Base-by-base conservation (phyloP, 2,888 invertebrate species). In the Latheticus oryzae region DNA sequence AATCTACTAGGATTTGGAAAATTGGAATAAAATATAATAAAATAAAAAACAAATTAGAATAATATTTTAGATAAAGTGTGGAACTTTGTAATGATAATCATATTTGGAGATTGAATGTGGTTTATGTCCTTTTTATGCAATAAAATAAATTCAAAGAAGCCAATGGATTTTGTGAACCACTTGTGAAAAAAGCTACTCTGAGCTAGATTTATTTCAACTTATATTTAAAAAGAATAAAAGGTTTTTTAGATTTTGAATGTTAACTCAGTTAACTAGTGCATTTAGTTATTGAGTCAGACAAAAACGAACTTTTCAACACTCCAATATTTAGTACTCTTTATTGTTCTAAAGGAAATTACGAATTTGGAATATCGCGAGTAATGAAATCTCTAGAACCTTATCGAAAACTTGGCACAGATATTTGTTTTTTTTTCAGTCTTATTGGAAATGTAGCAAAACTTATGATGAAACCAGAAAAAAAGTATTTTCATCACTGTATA, bases 181-280 rank as follows among this genome's bases (percentile, higher is more conserved):
- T 98, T 53, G 97, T 99, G 0, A 93, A 95, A 68, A 96, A 75
- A 92, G 92, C 78, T 95, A 91, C 70, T 93, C 95, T 62, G 93
- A 93, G 75, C 87, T 87, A 75, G 5, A 3, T 4, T 26, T 26
- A 26, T 1, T 7, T 1, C 3, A 26, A 26, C 8, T 1, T n/a
- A 7, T 19, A 19, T 4, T 11, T 1, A 1, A 28, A 5, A 28
- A 28, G 9, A 2, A 7, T 7, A 12, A 48, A 32, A 15, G 60
- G 60, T 77, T 3, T 28, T 28, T 28, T 78, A 91, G 87, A 92
- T 99, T 71, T 83, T 99, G 76, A 90, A 91, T 66, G 90, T 98
- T 5, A 95, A 96, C 72, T 96, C 99, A n/a, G 95, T 98, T 99
- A 98, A 75, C 99, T 98, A 61, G 97, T 99, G 1, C 99, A 99